Percentiles rank a stretch among this genome's conserved stretches.
Evolutionary conservation across 1,140 invertebrate species (phyloP).

Genomic region (Diabrotica virgifera): DNA sequence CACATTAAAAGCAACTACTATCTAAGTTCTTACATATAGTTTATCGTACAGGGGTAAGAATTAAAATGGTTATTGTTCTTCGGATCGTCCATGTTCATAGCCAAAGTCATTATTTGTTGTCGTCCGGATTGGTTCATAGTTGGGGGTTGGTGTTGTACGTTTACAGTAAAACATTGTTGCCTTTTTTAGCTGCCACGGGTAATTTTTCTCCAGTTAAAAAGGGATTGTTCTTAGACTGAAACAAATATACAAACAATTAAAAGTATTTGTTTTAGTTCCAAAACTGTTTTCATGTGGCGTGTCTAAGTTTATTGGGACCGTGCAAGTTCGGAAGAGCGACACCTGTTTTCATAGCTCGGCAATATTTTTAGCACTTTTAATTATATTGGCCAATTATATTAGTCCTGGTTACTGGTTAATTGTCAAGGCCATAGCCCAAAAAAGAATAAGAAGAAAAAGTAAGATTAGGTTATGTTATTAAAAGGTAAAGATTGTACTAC

Average conservation of each 20-base stretch:
- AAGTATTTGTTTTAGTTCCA: too few relatives aligned
- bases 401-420: too few relatives aligned
- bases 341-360: too few relatives aligned
- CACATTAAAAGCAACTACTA: slow-evolving; percentile 23
- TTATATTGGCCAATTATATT: too few relatives aligned
- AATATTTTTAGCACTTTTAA: too few relatives aligned
- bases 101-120: slow-evolving; percentile 13
- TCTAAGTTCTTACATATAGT: slow-evolving; percentile 14
- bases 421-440: too few relatives aligned
- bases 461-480: too few relatives aligned
- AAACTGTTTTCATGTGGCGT: too few relatives aligned
- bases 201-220: slow-evolving; percentile 77
- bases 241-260: slow-evolving; percentile 5
- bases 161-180: slow-evolving; percentile 58
- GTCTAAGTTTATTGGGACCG: too few relatives aligned
- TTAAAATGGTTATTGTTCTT: slow-evolving; percentile 15
- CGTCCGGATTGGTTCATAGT: not conserved
- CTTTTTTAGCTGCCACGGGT: slow-evolving; percentile 86
- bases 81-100: slow-evolving; percentile 14
- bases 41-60: slow-evolving; percentile 9
- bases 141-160: slow-evolving; percentile 1
- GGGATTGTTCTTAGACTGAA: slow-evolving; percentile 58
- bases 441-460: too few relatives aligned
- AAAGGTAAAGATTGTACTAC: too few relatives aligned
- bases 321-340: too few relatives aligned